phyloP scores from a whole-genome alignment of 2,797 vertebrate genomes.

The Dryobates pubescens region DNA sequence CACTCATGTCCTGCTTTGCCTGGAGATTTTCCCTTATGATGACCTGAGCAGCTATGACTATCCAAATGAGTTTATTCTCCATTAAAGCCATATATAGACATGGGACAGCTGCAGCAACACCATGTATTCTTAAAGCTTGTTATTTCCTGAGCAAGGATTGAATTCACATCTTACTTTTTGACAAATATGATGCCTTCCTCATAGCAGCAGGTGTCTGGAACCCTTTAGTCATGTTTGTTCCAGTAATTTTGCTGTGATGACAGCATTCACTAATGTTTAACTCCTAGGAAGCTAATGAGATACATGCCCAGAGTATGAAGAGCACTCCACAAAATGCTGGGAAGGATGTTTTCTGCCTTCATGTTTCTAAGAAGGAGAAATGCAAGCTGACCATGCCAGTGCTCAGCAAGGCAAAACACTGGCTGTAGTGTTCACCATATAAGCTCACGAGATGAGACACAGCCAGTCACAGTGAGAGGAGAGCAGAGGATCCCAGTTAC shows the following conservation, averaged over 20 bases:
- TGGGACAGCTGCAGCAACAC: background rate
- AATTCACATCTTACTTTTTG: background rate
- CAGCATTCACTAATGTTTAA: background rate
- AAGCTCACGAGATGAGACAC: background rate
- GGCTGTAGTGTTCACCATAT: background rate
- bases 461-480: background rate
- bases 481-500: background rate
- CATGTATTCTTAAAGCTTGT: background rate
- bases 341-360: background rate
- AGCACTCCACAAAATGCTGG: accelerated
- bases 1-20: background rate
- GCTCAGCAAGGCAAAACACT: background rate
- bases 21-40: background rate
- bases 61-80: background rate
- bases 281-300: background rate
- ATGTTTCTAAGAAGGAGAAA: background rate
- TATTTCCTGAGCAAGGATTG: background rate
- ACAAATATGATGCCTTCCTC: background rate
- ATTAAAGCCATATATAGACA: background rate
- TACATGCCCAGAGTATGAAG: background rate
- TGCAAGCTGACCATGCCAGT: background rate
- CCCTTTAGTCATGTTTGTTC: background rate
- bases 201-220: background rate
- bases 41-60: background rate
- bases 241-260: background rate